Conservation (phyloP, 2,888 invertebrate species). For the Melanophora roralis region DNA sequence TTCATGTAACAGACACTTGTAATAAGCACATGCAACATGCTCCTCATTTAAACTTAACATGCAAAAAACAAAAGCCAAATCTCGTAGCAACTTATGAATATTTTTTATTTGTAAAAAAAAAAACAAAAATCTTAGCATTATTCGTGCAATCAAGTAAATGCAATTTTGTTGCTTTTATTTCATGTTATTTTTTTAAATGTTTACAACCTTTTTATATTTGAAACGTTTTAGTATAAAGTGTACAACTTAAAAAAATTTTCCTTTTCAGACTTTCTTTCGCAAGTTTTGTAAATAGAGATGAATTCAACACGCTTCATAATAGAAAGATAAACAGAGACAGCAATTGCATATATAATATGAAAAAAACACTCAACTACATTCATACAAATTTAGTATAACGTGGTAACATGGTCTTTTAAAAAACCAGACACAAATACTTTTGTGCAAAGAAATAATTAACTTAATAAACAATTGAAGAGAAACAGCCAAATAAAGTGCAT, state of each 20-base stretch:
- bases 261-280: not conserved
- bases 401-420: no score
- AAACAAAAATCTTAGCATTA: conserved; percentile 15
- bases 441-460: no score
- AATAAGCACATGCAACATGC: not conserved
- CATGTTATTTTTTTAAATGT: not conserved
- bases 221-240: conserved; percentile 6
- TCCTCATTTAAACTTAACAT: not conserved
- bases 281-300: conserved; percentile 5
- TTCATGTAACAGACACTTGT: conserved; percentile 33
- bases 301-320: conserved; percentile 19
- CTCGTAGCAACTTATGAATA: no score
- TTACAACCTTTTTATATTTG: conserved; percentile 7
- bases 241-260: not conserved
- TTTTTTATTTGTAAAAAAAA: not conserved
- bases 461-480: conserved; percentile 47
- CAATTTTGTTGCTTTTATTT: not conserved
- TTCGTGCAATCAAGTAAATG: not conserved
- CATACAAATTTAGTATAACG: no score
- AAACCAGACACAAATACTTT: no score
- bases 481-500: conserved; percentile 33
- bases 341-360: conserved; percentile 33
- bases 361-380: conserved; percentile 1
- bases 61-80: no score
- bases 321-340: not conserved